Conservation (phyloP, 1,140 invertebrate species). For the Drosophila busckii region DNA sequence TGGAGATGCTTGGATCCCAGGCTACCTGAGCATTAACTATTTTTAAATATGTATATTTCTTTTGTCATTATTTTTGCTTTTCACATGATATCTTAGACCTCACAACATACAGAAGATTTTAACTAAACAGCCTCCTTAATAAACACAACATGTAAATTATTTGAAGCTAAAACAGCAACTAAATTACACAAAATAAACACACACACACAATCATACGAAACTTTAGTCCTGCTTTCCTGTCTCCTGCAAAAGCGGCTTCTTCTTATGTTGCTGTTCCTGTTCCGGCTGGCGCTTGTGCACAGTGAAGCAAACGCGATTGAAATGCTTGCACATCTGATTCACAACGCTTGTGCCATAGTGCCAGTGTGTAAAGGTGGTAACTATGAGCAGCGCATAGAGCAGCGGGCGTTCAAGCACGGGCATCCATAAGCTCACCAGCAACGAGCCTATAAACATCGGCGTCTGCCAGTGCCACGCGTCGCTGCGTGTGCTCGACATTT, state of each 20-base stretch:
- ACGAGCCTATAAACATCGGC: conserved; percentile 82
- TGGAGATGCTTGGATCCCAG: too few relatives aligned
- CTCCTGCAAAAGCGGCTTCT: conserved; percentile 23
- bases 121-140: background rate
- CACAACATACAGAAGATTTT: conserved; percentile 1
- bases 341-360: conserved; percentile 95
- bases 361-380: conserved; percentile 88
- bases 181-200: background rate
- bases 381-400: conserved; percentile 86
- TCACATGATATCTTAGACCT: conserved; percentile 10
- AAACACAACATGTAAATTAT: background rate
- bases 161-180: background rate
- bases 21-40: conserved; percentile 10
- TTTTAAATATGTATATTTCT: background rate
- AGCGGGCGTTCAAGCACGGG: conserved; percentile 84
- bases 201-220: background rate
- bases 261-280: conserved; percentile 1
- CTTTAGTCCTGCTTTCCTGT: conserved; percentile 19
- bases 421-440: conserved; percentile 81
- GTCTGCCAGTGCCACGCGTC: conserved; percentile 91
- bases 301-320: conserved; percentile 75
- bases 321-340: conserved; percentile 78
- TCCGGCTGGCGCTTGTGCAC: conserved; percentile 49
- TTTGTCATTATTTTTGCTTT: too few relatives aligned
- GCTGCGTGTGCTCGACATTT: conserved; percentile 95